Evolutionary conservation across 2,797 vertebrate genomes (phyloP).

Genomic region (Trachurus trachurus): DNA sequence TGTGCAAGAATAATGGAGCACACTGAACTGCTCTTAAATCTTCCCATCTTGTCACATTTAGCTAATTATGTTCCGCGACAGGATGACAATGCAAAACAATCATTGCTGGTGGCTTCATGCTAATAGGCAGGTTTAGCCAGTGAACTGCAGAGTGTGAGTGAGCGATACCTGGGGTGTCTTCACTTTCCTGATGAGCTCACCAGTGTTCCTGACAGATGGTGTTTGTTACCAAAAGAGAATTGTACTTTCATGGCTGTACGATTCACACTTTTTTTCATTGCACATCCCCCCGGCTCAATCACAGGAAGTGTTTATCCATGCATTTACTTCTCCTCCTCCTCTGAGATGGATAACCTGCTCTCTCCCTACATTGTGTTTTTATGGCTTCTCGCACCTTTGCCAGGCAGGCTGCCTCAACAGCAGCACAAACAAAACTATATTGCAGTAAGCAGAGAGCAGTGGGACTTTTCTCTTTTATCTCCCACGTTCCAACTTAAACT

Average conservation of each 20-base stretch:
- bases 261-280: conserved; percentile 51
- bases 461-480: background rate
- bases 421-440: conserved; percentile 19
- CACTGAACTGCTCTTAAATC: conserved; percentile 24
- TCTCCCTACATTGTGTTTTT: conserved; percentile 33
- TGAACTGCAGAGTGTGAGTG: conserved; percentile 46
- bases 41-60: conserved; percentile 46
- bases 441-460: conserved; percentile 11
- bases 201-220: conserved; percentile 75
- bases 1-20: conserved; percentile 8
- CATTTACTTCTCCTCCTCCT: conserved; percentile 50
- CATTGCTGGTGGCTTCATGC: conserved; percentile 37
- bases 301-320: conserved; percentile 62
- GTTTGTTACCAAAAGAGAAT: conserved; percentile 72
- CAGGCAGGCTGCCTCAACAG: conserved; percentile 26
- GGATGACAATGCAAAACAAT: conserved; percentile 42
- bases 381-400: conserved; percentile 44
- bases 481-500: conserved; percentile 11
- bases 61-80: conserved; percentile 51
- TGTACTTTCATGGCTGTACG: conserved; percentile 60
- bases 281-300: conserved; percentile 63
- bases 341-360: conserved; percentile 47
- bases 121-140: conserved; percentile 54
- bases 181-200: conserved; percentile 64
- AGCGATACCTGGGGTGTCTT: conserved; percentile 52